Base-by-base conservation (phyloP, 2,113 vertebrate genomes). In the Neopipo cinnamomea region DNA sequence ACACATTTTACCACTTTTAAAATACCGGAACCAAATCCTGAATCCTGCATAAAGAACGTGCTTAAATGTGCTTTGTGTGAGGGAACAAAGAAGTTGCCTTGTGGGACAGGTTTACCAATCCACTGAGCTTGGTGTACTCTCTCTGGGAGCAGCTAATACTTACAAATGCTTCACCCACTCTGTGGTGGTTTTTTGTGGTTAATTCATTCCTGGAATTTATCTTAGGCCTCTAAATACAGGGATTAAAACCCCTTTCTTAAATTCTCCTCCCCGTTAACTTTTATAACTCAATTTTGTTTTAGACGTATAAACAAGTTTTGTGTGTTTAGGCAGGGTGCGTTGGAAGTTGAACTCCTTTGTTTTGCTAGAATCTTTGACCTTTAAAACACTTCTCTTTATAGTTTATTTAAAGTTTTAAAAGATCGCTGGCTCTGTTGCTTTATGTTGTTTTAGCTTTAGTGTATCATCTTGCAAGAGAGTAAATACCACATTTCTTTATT, bases 21-120 rank as follows among this genome's bases (percentile, higher is more conserved):
- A 87, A 74, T 46, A 56, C 70, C 0, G 0, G 68, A 89, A 78
- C n/a, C 68, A 79, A 82, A 53, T 74, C 73, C 56, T 41, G 85
- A 91, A 46, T 65, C 77, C 62, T 83, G 74, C 30, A 39, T 76
- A 37, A 85, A 94, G 23, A 91, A 79, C 0, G 2, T 89, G 50
- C 42, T 71, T 68, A 81, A 85, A 72, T 58, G 65, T 78, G 74
- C 81, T 95, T 93, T 95, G 88, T 86, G 70, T 80, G 39, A 90
- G 79, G 70, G 39, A 92, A 86, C 79, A 93, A 94, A 96, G 89
- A 53, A 92, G 39, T 72, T 87, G 80, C 62, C 84, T 61, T 78
- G 41, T 86, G 91, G 90, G 79, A 84, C 85, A 91, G 85, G 71
- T 73, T 90, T 92, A 25, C 47, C 31, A 82, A 80, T 70, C 59